Percentiles rank a stretch among this genome's conserved stretches.
Evolutionary conservation across 2,113 vertebrate genomes (phyloP).

Genomic region (Asarcornis scutulata): DNA sequence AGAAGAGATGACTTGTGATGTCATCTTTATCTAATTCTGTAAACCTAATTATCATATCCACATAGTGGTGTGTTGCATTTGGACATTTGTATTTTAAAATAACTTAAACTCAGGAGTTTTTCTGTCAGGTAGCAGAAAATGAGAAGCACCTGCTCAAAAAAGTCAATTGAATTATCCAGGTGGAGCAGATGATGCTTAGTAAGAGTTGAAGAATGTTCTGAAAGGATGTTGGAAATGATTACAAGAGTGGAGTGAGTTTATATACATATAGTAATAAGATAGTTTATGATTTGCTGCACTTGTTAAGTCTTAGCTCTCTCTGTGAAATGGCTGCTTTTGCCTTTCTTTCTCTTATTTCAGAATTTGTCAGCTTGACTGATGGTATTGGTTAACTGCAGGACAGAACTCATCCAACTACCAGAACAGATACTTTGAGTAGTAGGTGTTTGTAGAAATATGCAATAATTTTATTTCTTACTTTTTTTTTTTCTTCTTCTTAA

Average conservation of each 20-base stretch:
- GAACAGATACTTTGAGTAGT: neutral
- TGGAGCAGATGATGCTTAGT: neutral
- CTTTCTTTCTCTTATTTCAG: neutral
- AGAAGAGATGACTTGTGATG: neutral
- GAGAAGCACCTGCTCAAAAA: neutral
- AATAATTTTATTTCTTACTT: neutral
- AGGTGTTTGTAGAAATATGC: neutral
- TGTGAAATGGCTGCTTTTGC: neutral
- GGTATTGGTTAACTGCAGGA: neutral
- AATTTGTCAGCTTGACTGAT: neutral
- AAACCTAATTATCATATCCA: neutral
- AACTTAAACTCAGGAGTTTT: neutral
- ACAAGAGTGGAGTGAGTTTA: neutral
- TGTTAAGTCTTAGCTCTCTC: neutral
- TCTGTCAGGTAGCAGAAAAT: neutral
- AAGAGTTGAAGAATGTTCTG: neutral
- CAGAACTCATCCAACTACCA: neutral
- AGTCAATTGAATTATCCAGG: neutral
- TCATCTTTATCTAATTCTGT: neutral
- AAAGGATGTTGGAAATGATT: neutral
- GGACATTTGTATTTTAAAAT: neutral
- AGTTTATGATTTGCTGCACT: neutral
- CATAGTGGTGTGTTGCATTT: neutral
- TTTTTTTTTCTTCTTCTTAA: neutral
- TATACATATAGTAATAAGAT: neutral